Evolutionary conservation across 35 echinoderm and acorn worm genomes (phyloP), one percentile per base, ranked within the genome.

Genomic region (Apostichopus japonicus): DNA sequence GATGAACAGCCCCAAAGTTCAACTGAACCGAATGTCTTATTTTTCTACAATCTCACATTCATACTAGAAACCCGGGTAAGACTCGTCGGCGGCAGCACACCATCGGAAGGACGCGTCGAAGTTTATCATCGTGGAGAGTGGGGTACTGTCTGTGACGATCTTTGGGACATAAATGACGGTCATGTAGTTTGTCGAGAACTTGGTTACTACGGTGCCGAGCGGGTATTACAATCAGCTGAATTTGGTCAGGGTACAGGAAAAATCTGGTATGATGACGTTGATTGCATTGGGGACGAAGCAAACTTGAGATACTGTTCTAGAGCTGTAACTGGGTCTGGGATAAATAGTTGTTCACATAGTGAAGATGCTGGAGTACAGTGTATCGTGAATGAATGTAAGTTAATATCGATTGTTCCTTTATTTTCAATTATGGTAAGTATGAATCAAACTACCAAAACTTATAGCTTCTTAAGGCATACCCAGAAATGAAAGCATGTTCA

Each of bases 101-200:
- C 8, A 15, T 55, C 21, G 23, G 44, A 21, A 15, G 84, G 84
- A 4, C 54, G 84, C 8, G 84, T 87, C 6, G 84, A 87, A 24
- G 56, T 87, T 10, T 24, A 63, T 6, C 27, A 53, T 23, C 22
- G 63, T 65, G 84, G 84, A 17, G 84, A 87, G 10, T 87, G 84
- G 84, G 84, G 84, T 25, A 87, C 84, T n/a, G 84, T 87, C 10
- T 87, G 84, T 25, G 84, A 87, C 63, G 84, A 87, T 25, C 17
- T 2, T 9, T 87, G 84, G 84, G 84, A 87, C n/a, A 14, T 61
- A 17, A 56, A 57, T 16, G 84, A 87, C 55, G 84, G 55, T 54
- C 13, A 58, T 11, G 84, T 87, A 15, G 84, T 65, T 19, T 87
- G 84, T 24, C 10, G 55, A 21, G 13, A 87, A 62, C 84, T 87